A percentile compares a stretch with the other conserved stretches of the same genome.
phyloP scores from a whole-genome alignment of 2,113 vertebrate genomes.

The Aspidoscelis tigris region DNA sequence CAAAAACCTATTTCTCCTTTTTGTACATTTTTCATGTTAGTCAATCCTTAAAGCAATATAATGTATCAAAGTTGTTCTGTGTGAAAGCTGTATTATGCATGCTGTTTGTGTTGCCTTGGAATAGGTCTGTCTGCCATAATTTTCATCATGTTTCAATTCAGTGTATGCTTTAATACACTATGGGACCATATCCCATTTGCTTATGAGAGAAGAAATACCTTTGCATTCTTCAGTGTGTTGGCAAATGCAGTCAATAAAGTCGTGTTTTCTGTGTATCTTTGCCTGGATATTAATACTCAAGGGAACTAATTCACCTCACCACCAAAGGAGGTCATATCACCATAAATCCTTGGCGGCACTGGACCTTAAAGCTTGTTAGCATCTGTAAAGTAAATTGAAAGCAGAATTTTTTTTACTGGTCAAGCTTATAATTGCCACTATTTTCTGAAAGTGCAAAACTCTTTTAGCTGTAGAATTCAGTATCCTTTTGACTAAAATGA shows the following conservation, averaged over 20 bases:
- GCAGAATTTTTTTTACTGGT: conserved; percentile 5
- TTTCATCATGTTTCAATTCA: conserved; percentile 76
- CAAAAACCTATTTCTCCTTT: conserved; percentile 99
- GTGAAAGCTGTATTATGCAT: conserved; percentile 91
- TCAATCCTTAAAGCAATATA: conserved; percentile 98
- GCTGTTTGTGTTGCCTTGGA: conserved; percentile 92
- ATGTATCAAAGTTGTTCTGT: conserved; percentile 83
- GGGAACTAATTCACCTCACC: not conserved
- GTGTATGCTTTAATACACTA: conserved; percentile 79
- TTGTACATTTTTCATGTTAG: conserved; percentile 98
- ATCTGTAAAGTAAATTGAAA: not conserved
- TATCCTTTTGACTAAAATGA: not conserved
- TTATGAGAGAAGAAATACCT: conserved; percentile 62
- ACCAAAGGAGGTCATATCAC: not conserved
- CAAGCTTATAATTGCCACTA: not conserved
- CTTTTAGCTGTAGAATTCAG: not conserved
- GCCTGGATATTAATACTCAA: conserved; percentile 50
- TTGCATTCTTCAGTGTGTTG: conserved; percentile 88
- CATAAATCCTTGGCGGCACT: not conserved
- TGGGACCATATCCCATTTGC: conserved; percentile 74
- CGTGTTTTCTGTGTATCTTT: conserved; percentile 91
- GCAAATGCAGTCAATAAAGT: conserved; percentile 99
- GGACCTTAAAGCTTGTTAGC: conserved; percentile 6
- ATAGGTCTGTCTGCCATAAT: conserved; percentile 83
- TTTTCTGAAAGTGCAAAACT: not conserved